These are phyloP conservation scores for Metaphire vulgaris DNA, from an alignment of 1,140 invertebrate species.

Conservation along the genomic window DNA sequence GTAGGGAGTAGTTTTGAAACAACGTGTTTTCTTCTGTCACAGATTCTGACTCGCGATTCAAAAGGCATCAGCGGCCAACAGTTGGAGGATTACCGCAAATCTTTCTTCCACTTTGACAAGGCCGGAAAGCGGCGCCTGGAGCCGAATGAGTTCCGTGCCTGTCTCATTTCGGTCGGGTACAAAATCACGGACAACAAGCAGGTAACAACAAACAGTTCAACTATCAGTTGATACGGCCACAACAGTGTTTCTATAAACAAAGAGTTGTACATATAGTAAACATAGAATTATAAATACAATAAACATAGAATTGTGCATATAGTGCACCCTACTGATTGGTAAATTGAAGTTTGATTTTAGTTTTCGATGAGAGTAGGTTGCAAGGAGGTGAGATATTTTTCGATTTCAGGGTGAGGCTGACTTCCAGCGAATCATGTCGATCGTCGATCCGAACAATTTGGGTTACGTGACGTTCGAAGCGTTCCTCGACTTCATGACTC, in stretches of 20 bases:
- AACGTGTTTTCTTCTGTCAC: background rate
- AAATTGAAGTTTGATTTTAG: too few relatives aligned
- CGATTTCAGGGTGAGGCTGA: constrained; percentile 14
- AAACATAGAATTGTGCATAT: too few relatives aligned
- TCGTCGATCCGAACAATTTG: constrained; percentile 93
- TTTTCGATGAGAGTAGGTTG: too few relatives aligned
- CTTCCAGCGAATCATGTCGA: constrained; percentile 63
- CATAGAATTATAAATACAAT: too few relatives aligned
- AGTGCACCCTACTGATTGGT: too few relatives aligned
- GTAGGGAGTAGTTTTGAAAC: too few relatives aligned
- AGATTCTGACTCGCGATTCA: constrained; percentile 94
- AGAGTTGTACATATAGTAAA: too few relatives aligned
- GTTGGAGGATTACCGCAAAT: constrained; percentile 92
- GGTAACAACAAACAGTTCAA: too few relatives aligned
- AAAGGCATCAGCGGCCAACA: constrained; percentile 94
- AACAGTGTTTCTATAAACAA: too few relatives aligned
- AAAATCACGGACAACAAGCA: constrained; percentile 19
- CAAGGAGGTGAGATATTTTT: too few relatives aligned
- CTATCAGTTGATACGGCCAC: too few relatives aligned
- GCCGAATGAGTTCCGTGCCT: constrained; percentile 97
- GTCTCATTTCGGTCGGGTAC: constrained; percentile 87
- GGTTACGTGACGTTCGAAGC: constrained; percentile 96
- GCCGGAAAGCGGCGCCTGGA: constrained; percentile 86
- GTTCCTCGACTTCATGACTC: constrained; percentile 99
- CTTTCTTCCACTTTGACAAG: constrained; percentile 99